Conservation (phyloP, 2,797 vertebrate genomes). For the Dryobates pubescens region DNA sequence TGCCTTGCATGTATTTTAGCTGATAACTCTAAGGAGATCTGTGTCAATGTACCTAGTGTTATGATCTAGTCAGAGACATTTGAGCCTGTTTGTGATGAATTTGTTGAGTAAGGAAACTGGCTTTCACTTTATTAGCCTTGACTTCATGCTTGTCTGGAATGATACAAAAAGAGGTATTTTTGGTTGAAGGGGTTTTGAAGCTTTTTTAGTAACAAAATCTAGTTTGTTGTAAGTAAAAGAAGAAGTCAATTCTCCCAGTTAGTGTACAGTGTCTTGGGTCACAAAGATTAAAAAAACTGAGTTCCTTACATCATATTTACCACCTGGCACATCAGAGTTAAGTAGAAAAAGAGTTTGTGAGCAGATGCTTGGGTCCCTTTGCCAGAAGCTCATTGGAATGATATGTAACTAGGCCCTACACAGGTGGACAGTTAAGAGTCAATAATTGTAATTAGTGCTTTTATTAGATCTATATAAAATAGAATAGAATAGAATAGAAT, state of each 20-base stretch:
- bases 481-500: no score
- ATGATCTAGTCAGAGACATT: neutral
- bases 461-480: neutral
- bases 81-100: neutral
- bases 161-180: neutral
- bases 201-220: neutral
- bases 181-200: neutral
- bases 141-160: constrained; percentile 20
- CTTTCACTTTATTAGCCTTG: constrained; percentile 28
- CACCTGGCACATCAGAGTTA: neutral
- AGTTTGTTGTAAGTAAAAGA: neutral
- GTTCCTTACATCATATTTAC: neutral
- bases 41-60: neutral
- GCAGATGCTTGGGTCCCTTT: neutral
- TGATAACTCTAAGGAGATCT: neutral
- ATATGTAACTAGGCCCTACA: neutral
- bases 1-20: neutral
- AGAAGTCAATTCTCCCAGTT: neutral
- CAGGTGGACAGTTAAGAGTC: neutral
- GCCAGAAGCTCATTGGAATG: neutral
- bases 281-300: neutral
- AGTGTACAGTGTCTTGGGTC: neutral
- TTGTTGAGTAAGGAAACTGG: neutral
- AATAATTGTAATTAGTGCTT: neutral
- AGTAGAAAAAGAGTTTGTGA: neutral